Conservation (phyloP, 2,888 invertebrate species). For the Agonopterix alstromeriana region DNA sequence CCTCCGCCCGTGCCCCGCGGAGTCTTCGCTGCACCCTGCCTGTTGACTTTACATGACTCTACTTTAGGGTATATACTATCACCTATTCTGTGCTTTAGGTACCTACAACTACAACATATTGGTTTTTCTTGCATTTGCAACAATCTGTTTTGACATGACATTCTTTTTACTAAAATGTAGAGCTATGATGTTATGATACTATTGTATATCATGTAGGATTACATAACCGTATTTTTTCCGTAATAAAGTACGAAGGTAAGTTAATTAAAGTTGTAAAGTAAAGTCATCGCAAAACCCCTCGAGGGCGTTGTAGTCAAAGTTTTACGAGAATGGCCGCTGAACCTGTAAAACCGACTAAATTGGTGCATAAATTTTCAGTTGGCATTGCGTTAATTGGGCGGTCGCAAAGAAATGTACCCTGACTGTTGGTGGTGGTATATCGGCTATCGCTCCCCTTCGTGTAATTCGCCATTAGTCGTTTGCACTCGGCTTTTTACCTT, state of each 20-base stretch:
- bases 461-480: conserved; percentile 75
- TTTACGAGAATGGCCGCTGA: not conserved
- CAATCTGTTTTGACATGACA: too few relatives aligned
- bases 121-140: not conserved
- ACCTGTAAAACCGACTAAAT: conserved; percentile 7
- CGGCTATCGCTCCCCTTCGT: conserved; percentile 65
- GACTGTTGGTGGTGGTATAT: conserved; percentile 17
- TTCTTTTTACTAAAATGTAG: too few relatives aligned
- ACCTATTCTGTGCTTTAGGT: too few relatives aligned
- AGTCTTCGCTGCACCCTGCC: conserved; percentile 36
- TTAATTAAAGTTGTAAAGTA: too few relatives aligned
- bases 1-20: conserved; percentile 26
- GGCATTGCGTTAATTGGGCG: conserved; percentile 13
- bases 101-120: not conserved
- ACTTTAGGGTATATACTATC: too few relatives aligned
- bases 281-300: too few relatives aligned
- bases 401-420: conserved; percentile 12
- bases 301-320: too few relatives aligned
- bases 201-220: too few relatives aligned
- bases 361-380: conserved; percentile 11
- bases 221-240: too few relatives aligned
- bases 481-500: conserved; percentile 76
- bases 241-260: too few relatives aligned
- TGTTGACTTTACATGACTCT: not conserved
- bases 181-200: too few relatives aligned